A percentile compares a stretch with the other conserved stretches of the same genome.
These are phyloP conservation scores for Orchesella flavescens DNA, from an alignment of 2,888 invertebrate genomes.

Conservation along the genomic window DNA sequence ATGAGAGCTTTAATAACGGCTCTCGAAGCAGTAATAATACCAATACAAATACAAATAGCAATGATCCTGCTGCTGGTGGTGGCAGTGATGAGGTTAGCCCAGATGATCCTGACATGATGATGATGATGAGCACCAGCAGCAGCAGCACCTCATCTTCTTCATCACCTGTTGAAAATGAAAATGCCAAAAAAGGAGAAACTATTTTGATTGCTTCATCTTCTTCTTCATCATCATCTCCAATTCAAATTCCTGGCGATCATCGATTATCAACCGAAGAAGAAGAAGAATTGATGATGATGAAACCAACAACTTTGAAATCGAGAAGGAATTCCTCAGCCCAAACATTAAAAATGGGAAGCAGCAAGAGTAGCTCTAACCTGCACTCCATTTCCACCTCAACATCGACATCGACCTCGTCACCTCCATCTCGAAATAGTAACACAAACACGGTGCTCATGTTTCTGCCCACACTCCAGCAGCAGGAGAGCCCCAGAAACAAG, in stretches of 20 bases:
- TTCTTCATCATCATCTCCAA: neutral
- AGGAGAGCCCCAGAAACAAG: neutral
- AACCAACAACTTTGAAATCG: too few relatives aligned
- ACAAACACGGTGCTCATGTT: constrained; percentile 20
- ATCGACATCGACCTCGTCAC: neutral
- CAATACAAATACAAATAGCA: too few relatives aligned
- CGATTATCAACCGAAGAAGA: neutral
- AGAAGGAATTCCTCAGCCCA: neutral
- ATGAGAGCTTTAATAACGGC: constrained; percentile 34
- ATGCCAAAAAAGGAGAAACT: neutral
- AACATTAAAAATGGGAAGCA: too few relatives aligned
- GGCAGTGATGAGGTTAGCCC: neutral
- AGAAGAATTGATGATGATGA: too few relatives aligned
- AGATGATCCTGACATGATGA: neutral
- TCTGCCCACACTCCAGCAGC: constrained; percentile 55
- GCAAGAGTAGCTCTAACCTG: too few relatives aligned
- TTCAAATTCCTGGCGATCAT: neutral
- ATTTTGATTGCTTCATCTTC: neutral
- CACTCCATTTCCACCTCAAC: neutral
- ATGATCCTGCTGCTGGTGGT: too few relatives aligned
- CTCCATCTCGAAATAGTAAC: neutral
- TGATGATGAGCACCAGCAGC: too few relatives aligned
- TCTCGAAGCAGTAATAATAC: too few relatives aligned
- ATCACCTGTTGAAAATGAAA: neutral
- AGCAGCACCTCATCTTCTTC: neutral